A percentile compares a stretch with the other conserved stretches of the same genome.
These are phyloP conservation scores for Leptinotarsa undecemlineata DNA, from an alignment of 1,140 invertebrate genomes.

Conservation along the genomic window DNA sequence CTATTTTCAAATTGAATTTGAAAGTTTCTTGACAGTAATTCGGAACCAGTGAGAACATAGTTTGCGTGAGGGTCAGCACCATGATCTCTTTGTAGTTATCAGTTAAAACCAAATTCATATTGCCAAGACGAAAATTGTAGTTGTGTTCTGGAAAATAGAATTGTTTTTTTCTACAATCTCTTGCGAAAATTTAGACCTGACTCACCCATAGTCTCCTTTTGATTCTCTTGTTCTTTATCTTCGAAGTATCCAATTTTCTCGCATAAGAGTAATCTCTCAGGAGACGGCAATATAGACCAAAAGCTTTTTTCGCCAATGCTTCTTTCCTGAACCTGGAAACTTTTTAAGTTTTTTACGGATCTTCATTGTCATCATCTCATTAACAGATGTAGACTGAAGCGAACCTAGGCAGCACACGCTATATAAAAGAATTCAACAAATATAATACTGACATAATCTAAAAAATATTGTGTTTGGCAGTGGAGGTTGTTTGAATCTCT, in stretches of 20 bases:
- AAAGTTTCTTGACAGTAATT: slow-evolving; percentile 44
- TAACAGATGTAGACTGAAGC: too few relatives aligned
- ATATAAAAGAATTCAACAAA: too few relatives aligned
- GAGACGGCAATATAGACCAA: slow-evolving; percentile 69
- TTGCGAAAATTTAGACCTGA: neutral
- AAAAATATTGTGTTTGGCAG: too few relatives aligned
- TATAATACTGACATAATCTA: too few relatives aligned
- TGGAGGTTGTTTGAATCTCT: too few relatives aligned
- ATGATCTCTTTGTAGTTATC: slow-evolving; percentile 74
- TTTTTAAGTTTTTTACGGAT: slow-evolving; percentile 4
- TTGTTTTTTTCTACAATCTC: slow-evolving; percentile 17
- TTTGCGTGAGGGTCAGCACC: slow-evolving; percentile 73
- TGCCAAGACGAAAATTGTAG: slow-evolving; percentile 77
- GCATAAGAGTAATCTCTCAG: slow-evolving; percentile 67
- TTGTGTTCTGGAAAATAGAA: slow-evolving; percentile 67
- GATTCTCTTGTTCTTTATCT: slow-evolving; percentile 41
- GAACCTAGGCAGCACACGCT: too few relatives aligned
- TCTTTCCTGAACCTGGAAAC: slow-evolving; percentile 45
- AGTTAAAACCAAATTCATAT: slow-evolving; percentile 71
- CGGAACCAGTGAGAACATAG: slow-evolving; percentile 43
- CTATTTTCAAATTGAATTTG: slow-evolving; percentile 57
- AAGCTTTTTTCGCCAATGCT: slow-evolving; percentile 60
- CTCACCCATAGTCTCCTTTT: slow-evolving; percentile 17
- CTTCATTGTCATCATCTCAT: too few relatives aligned
- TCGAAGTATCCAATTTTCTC: slow-evolving; percentile 61